Evolutionary conservation across 1,140 invertebrate species (phyloP).

Genomic region (Rhyzopertha dominica): DNA sequence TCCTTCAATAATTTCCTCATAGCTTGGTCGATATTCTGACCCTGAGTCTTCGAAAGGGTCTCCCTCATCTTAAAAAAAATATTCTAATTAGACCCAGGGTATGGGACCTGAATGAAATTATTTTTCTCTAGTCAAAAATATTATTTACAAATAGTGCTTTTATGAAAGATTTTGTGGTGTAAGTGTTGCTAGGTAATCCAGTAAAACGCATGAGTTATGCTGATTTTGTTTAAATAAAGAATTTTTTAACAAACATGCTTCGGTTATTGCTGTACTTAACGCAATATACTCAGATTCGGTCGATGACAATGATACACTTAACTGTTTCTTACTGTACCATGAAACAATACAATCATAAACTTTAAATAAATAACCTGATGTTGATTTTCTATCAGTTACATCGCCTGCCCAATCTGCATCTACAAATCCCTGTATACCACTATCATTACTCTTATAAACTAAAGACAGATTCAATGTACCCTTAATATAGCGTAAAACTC

Average conservation of each 20-base stretch:
- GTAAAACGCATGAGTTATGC: background rate
- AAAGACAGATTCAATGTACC: slow-evolving; percentile 11
- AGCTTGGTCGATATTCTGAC: no score
- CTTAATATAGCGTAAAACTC: slow-evolving; percentile 26
- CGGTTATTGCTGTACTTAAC: slow-evolving; percentile 19
- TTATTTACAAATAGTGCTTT: no score
- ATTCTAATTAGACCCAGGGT: no score
- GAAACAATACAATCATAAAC: slow-evolving; percentile 22
- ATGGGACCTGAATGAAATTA: no score
- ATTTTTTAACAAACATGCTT: slow-evolving; percentile 22
- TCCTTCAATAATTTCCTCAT: no score
- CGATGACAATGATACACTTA: slow-evolving; percentile 35
- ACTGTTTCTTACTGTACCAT: slow-evolving; percentile 36
- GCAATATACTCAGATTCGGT: slow-evolving; percentile 43
- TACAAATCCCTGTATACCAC: slow-evolving; percentile 13
- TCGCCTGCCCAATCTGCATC: slow-evolving; percentile 36
- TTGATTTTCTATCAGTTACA: slow-evolving; percentile 24
- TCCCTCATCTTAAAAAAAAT: no score
- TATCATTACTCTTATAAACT: background rate
- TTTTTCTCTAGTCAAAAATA: no score
- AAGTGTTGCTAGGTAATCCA: no score
- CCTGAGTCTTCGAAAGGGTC: no score
- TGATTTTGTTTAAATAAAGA: background rate
- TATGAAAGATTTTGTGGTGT: no score
- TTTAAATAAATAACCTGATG: slow-evolving; percentile 26